Evolutionary conservation across 2,113 vertebrate genomes (phyloP).

Genomic region (Cyanoramphus novaezelandiae): DNA sequence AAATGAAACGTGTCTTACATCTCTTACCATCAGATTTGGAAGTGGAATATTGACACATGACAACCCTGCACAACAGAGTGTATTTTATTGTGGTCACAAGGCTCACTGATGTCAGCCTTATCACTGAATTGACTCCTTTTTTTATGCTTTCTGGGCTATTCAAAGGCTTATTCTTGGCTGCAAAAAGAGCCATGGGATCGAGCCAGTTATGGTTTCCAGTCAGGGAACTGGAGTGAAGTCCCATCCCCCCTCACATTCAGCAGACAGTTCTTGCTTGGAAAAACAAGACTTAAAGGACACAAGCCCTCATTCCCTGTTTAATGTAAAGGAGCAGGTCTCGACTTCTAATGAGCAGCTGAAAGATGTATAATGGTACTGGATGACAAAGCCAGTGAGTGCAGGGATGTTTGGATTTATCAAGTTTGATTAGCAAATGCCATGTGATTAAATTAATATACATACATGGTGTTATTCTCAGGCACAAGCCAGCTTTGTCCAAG

Average conservation of each 20-base stretch:
- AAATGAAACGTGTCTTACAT: background rate
- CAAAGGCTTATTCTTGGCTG: background rate
- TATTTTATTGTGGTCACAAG: constrained; percentile 21
- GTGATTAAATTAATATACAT: constrained; percentile 52
- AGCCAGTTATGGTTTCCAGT: background rate
- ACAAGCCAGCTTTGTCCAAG: constrained; percentile 89
- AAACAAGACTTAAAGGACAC: background rate
- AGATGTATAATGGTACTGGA: background rate
- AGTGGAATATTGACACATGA: background rate
- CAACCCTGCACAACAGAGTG: background rate
- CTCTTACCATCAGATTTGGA: background rate
- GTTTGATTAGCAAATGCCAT: background rate
- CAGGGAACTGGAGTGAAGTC: background rate
- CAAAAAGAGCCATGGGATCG: background rate
- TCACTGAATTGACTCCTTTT: background rate
- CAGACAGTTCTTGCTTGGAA: background rate
- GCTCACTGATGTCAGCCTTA: background rate
- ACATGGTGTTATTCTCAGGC: constrained; percentile 78
- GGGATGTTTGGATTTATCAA: background rate
- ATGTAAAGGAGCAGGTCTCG: background rate
- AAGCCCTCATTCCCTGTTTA: background rate
- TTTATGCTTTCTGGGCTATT: background rate
- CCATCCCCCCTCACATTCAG: background rate
- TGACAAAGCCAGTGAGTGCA: background rate
- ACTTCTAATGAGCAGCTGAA: background rate